Base-by-base conservation (phyloP, 2,113 vertebrate genomes). In the Mirza zaza region DNA sequence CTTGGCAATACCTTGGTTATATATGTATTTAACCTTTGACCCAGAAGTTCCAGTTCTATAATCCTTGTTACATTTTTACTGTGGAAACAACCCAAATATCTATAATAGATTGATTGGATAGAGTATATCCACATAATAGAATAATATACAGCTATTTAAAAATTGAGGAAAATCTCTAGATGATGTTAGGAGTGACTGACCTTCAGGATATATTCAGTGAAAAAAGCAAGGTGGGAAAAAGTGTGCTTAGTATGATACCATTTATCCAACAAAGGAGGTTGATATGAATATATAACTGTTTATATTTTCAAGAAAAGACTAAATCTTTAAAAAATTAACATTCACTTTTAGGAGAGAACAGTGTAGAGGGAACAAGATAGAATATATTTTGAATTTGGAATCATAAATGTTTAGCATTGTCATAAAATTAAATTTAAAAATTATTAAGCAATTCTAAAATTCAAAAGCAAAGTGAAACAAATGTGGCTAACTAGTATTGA, bases 301-400 rank as follows among this genome's bases (percentile, higher is more conserved):
- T 96, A 63, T 88, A 94, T 75, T 87, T 90, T 88, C 76, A 82
- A 79, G 59, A 27, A 15, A 95, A 70, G 70, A 61, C 36, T 94
- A 80, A 85, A 75, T 85, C 13, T 81, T 91, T 57, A 1, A 65
- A 86, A 93, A 87, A 32, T 55, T 76, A 67, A 36, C 25, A 45
- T 61, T 92, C 89, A 76, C 81, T 20, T 87, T 59, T 86, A 81
- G 18, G 7, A 29, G 20, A 89, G 48, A 68, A 55, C 27, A 76
- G 71, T 39, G 34, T 82, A 5, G 50, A 83, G 4, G 45, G 21
- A 68, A 87, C 25, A 73, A 29, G 4, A 65, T 42, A 91, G 48
- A 80, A 63, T 92, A 21, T 65, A 80, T 68, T 10, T 42, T 81
- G 36, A 96, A 48, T 90, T 81, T 23, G 27, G 57, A 81, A 87